Evolutionary conservation across 2,888 invertebrate species (phyloP).

Genomic region (Andrena minutula): DNA sequence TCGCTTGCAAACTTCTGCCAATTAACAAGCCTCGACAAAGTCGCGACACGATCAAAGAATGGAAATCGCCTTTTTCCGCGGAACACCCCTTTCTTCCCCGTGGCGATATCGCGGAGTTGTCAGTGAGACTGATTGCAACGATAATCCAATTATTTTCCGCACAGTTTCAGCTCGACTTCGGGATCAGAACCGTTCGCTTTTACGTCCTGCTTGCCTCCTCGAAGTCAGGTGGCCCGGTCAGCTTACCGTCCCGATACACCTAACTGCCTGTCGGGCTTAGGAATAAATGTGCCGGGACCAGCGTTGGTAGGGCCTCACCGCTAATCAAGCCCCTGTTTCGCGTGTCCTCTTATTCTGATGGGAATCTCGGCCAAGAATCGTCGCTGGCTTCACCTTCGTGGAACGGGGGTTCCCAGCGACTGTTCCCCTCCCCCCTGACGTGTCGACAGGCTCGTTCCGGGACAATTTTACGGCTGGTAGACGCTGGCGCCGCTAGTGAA

Average conservation of each 20-base stretch:
- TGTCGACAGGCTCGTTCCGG: conserved; percentile 16
- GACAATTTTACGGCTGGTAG: conserved; percentile 25
- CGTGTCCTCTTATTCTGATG: conserved; percentile 53
- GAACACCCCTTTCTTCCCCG: not conserved
- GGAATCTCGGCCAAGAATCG: conserved; percentile 40
- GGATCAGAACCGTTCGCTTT: conserved; percentile 33
- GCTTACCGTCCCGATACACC: not conserved
- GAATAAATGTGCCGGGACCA: not conserved
- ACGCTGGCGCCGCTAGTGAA: conserved; percentile 13
- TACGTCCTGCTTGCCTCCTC: conserved; percentile 15
- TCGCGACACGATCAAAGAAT: not conserved
- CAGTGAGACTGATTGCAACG: conserved; percentile 17
- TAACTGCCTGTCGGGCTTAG: conserved; percentile 9
- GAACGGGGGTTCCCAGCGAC: not conserved
- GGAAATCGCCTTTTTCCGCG: not conserved
- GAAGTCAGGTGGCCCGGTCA: conserved; percentile 24
- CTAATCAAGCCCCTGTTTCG: conserved; percentile 47
- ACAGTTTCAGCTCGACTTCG: not conserved
- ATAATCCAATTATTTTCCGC: conserved; percentile 54
- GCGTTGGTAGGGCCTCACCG: conserved; percentile 17
- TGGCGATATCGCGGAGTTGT: not conserved
- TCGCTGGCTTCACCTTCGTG: conserved; percentile 18
- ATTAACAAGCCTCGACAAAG: not conserved
- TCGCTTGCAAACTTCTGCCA: not conserved
- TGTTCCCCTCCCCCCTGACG: not conserved